Conservation (phyloP, 2,113 vertebrate genomes). For the Collichthys lucidus region DNA sequence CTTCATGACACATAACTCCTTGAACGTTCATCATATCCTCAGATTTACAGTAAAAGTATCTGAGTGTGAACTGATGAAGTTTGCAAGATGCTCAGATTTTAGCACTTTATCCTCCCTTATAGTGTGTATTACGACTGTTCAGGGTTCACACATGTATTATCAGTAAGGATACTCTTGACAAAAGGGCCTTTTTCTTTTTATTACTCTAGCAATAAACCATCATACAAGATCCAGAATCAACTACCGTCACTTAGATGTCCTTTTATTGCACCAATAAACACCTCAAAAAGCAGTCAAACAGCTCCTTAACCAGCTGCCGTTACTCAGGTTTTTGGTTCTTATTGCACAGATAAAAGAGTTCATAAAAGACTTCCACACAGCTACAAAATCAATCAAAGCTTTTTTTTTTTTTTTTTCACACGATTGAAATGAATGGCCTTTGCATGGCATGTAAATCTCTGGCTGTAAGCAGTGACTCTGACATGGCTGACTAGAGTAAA, state of each 20-base stretch:
- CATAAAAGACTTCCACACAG: conserved; percentile 1
- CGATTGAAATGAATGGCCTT: conserved; percentile 34
- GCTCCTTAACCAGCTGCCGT: conserved; percentile 11
- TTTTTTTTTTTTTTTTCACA: conserved; percentile 15
- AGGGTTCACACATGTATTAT: conserved; percentile 2
- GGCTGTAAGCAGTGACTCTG: conserved; percentile 43
- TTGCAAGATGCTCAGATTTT: neutral
- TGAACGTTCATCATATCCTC: neutral
- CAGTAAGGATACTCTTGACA: neutral
- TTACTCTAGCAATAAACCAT: conserved; percentile 39
- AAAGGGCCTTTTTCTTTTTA: conserved; percentile 28
- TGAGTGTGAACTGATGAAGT: neutral
- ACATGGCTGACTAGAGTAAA: conserved; percentile 30
- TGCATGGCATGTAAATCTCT: conserved; percentile 63
- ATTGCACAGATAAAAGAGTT: conserved; percentile 14
- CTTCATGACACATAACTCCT: neutral
- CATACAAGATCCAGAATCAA: conserved; percentile 26
- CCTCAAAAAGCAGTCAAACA: conserved; percentile 4
- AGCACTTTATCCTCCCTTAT: neutral
- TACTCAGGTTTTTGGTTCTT: neutral
- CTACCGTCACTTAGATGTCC: conserved; percentile 35
- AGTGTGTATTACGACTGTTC: neutral
- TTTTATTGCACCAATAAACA: conserved; percentile 53
- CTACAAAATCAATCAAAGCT: neutral
- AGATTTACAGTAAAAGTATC: neutral